Evolutionary conservation across 2,113 vertebrate species (phyloP).

Genomic region (Fulica atra): DNA sequence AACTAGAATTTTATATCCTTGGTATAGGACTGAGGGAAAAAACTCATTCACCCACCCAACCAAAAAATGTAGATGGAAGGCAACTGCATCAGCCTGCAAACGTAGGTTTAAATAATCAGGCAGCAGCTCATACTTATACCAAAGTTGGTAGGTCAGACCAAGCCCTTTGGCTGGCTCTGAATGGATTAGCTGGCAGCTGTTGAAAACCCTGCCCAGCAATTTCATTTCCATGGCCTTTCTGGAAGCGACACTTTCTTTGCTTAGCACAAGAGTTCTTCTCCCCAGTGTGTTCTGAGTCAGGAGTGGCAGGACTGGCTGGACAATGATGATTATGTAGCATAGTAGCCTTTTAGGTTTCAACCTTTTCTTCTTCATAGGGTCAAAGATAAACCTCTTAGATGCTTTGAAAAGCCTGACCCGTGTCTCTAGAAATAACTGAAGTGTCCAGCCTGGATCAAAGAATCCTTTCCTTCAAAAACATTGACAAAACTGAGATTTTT

Average conservation of each 20-base stretch:
- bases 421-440: conserved; percentile 60
- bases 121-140: neutral
- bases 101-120: neutral
- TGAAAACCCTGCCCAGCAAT: conserved; percentile 64
- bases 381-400: conserved; percentile 62
- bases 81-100: neutral
- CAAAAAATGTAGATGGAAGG: neutral
- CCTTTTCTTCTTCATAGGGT: conserved; percentile 59
- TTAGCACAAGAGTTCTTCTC: conserved; percentile 53
- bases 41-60: neutral
- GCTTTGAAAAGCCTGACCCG: conserved; percentile 50
- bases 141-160: conserved; percentile 47
- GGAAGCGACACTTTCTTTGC: conserved; percentile 54
- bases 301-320: conserved; percentile 29
- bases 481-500: conserved; percentile 62
- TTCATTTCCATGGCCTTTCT: conserved; percentile 64
- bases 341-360: conserved; percentile 65
- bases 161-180: conserved; percentile 43
- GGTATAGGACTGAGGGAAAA: neutral
- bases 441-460: conserved; percentile 59
- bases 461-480: conserved; percentile 62
- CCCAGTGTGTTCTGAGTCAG: conserved; percentile 42
- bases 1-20: neutral
- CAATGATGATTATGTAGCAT: conserved; percentile 43
- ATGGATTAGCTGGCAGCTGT: conserved; percentile 31